These are phyloP conservation scores for Laodelphax striatellus DNA, from an alignment of 1,140 invertebrate genomes.

Conservation along the genomic window DNA sequence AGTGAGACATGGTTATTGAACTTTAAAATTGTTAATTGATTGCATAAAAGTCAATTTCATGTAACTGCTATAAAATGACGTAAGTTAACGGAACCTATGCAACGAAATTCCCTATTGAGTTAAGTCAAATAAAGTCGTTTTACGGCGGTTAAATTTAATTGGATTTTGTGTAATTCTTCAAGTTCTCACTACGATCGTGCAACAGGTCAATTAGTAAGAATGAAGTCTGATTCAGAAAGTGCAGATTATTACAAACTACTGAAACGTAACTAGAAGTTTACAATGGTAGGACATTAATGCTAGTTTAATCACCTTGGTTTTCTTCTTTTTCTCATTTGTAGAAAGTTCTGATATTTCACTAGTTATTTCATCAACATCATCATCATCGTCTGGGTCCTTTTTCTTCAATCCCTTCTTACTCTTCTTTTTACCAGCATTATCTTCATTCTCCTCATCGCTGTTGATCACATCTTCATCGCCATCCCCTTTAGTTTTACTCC, in stretches of 20 bases:
- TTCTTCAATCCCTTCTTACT: conserved; percentile 27
- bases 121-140: too few species aligned
- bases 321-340: conserved; percentile 26
- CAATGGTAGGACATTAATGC: too few species aligned
- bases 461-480: conserved; percentile 23
- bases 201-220: background rate
- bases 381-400: conserved; percentile 24
- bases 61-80: conserved; percentile 22
- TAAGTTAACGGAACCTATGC: conserved; percentile 16
- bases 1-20: too few species aligned
- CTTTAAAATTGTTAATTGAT: conserved; percentile 16
- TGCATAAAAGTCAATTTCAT: conserved; percentile 23
- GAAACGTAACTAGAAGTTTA: conserved; percentile 21
- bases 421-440: conserved; percentile 32
- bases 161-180: too few species aligned
- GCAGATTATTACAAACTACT: conserved; percentile 1
- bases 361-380: conserved; percentile 27
- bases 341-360: conserved; percentile 28
- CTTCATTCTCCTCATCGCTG: conserved; percentile 38
- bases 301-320: conserved; percentile 21
- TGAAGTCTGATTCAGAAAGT: background rate
- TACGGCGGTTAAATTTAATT: conserved; percentile 18
- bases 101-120: background rate
- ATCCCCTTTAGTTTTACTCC: conserved; percentile 17
- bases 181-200: conserved; percentile 28